phyloP scores from a whole-genome alignment of 2,113 vertebrate genomes.

The Coreoperca whiteheadi region DNA sequence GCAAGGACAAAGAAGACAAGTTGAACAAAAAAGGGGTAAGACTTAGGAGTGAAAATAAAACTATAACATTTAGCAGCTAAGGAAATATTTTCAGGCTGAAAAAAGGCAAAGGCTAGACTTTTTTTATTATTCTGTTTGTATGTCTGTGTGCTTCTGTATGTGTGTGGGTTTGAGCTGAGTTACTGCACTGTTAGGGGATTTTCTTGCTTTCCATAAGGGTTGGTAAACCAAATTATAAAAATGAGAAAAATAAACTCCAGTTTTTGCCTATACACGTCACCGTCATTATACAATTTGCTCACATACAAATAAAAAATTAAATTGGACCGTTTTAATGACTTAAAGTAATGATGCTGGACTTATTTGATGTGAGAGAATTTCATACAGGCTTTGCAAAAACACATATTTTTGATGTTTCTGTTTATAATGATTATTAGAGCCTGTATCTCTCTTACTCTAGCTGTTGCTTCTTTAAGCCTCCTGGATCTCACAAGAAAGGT shows the following conservation, averaged over 20 bases:
- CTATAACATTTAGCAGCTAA: too few relatives aligned
- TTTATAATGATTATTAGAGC: constrained; percentile 51
- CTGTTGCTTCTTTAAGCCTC: constrained; percentile 48
- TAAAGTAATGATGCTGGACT: neutral
- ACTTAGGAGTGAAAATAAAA: neutral
- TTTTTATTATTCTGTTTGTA: neutral
- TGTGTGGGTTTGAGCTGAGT: neutral
- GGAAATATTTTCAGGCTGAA: neutral
- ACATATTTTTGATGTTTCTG: constrained; percentile 17
- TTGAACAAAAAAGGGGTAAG: neutral
- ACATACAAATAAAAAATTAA: neutral
- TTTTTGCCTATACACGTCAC: neutral
- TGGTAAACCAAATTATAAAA: neutral
- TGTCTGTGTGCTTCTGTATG: too few relatives aligned
- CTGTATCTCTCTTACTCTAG: neutral
- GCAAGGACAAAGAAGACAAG: neutral
- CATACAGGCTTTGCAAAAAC: constrained; percentile 3
- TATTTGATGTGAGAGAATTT: neutral
- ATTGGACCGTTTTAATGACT: neutral
- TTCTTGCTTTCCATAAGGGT: neutral
- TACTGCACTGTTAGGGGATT: neutral
- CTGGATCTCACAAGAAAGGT: constrained; percentile 57
- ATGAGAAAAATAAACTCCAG: neutral
- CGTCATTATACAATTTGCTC: constrained; percentile 11
- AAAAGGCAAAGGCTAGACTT: neutral